Evolutionary conservation across 2,797 vertebrate genomes (phyloP).

Genomic region (Falco peregrinus): DNA sequence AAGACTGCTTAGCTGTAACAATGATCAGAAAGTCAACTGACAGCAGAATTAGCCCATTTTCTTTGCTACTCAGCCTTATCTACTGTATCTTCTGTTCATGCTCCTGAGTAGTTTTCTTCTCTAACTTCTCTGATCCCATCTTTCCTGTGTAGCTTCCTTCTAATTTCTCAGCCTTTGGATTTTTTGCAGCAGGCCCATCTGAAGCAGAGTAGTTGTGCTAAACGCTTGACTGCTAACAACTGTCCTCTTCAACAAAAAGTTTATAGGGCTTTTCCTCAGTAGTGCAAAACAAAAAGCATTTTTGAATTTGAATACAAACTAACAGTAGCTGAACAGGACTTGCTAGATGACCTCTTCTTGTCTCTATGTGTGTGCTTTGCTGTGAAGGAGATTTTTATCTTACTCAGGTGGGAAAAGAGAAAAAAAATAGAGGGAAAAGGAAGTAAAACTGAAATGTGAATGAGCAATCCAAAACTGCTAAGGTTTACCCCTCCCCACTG

Average conservation of each 20-base stretch:
- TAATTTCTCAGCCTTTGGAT: not conserved
- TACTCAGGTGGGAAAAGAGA: not conserved
- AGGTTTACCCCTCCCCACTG: not conserved
- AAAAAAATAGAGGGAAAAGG: not conserved
- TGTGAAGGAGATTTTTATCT: not conserved
- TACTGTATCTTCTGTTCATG: not conserved
- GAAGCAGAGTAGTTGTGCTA: not conserved
- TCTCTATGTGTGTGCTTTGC: not conserved
- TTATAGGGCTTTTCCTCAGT: not conserved
- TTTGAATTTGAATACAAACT: not conserved
- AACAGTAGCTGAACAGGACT: not conserved
- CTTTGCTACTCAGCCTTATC: not conserved
- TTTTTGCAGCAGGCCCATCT: not conserved
- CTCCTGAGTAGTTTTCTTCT: not conserved
- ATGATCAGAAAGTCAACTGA: not conserved
- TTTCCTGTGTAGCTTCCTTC: not conserved
- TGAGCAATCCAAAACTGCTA: not conserved
- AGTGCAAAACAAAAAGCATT: not conserved
- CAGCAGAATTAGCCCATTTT: not conserved
- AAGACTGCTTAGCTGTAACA: not conserved
- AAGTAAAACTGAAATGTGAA: not conserved
- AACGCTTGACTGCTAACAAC: not conserved
- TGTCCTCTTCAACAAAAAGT: not conserved
- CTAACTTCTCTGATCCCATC: not conserved
- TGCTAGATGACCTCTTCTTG: not conserved